A percentile compares a stretch with the other conserved stretches of the same genome.
These are phyloP conservation scores for Microtus californicus DNA, from an alignment of 2,797 vertebrate species.

Conservation along the genomic window DNA sequence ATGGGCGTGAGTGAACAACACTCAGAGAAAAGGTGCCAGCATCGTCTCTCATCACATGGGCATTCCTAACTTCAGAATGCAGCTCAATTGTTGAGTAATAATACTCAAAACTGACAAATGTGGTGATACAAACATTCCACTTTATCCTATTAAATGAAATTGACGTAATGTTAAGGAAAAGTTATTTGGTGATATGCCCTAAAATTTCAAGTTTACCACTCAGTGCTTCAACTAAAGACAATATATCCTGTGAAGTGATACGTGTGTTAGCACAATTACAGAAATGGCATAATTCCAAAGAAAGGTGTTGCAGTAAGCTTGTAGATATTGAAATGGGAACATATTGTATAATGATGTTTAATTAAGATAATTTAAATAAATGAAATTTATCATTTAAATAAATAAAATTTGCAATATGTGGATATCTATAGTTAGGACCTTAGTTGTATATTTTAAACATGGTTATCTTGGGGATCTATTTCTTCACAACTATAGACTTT, in stretches of 20 bases:
- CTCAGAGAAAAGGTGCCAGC: slow-evolving; percentile 24
- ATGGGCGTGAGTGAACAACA: neutral
- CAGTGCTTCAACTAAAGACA: neutral
- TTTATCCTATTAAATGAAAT: slow-evolving; percentile 28
- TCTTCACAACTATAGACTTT: slow-evolving; percentile 34
- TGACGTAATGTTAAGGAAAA: slow-evolving; percentile 24
- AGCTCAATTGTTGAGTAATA: slow-evolving; percentile 42
- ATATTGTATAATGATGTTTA: neutral
- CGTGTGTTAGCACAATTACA: neutral
- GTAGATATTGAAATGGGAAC: neutral
- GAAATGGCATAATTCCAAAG: neutral
- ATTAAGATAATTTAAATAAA: slow-evolving; percentile 28
- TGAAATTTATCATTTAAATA: neutral
- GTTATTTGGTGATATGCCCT: neutral
- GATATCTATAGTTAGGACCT: neutral
- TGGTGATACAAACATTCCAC: neutral
- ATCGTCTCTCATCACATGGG: neutral
- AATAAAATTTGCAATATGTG: slow-evolving; percentile 31
- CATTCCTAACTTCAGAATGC: slow-evolving; percentile 7
- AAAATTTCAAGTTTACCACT: neutral
- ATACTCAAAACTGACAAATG: slow-evolving; percentile 24
- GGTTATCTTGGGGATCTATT: neutral
- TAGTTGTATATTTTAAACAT: slow-evolving; percentile 33
- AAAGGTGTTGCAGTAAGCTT: slow-evolving; percentile 10
- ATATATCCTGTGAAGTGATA: neutral